A percentile compares a stretch with the other conserved stretches of the same genome.
phyloP scores from a whole-genome alignment of 2,888 invertebrate species.

The Deilephila elpenor region DNA sequence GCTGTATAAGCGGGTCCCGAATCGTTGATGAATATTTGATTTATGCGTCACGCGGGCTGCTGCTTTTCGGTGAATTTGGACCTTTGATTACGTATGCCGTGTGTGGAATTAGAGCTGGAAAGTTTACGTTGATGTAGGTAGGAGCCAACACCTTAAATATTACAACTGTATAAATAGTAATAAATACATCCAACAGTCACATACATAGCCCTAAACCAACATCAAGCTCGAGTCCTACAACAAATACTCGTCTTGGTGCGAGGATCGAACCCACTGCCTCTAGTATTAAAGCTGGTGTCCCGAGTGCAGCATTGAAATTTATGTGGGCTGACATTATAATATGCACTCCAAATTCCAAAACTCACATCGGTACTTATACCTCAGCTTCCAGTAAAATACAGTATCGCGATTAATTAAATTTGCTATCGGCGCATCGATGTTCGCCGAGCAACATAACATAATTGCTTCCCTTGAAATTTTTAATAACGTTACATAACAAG shows the following conservation, averaged over 20 bases:
- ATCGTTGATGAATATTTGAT: constrained; percentile 11
- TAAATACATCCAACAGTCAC: too few species aligned
- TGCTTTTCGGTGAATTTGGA: neutral
- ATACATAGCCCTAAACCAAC: too few species aligned
- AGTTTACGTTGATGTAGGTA: too few species aligned
- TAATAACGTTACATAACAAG: constrained; percentile 9
- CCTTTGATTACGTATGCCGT: constrained; percentile 3
- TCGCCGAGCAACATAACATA: neutral
- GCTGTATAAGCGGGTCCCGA: neutral
- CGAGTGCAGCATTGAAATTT: too few species aligned
- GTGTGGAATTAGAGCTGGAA: neutral
- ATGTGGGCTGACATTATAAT: too few species aligned
- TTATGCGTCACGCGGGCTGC: neutral
- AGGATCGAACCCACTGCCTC: too few species aligned
- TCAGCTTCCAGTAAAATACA: neutral
- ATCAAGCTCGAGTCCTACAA: too few species aligned
- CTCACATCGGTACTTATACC: neutral
- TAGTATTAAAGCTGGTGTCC: too few species aligned
- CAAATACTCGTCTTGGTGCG: too few species aligned
- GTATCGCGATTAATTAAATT: neutral
- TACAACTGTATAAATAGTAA: too few species aligned
- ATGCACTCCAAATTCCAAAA: neutral
- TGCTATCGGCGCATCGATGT: neutral
- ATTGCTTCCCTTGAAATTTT: constrained; percentile 20
- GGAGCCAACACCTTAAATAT: too few species aligned